Evolutionary conservation across 2,888 invertebrate species (phyloP).

Genomic region (Catocala nupta): DNA sequence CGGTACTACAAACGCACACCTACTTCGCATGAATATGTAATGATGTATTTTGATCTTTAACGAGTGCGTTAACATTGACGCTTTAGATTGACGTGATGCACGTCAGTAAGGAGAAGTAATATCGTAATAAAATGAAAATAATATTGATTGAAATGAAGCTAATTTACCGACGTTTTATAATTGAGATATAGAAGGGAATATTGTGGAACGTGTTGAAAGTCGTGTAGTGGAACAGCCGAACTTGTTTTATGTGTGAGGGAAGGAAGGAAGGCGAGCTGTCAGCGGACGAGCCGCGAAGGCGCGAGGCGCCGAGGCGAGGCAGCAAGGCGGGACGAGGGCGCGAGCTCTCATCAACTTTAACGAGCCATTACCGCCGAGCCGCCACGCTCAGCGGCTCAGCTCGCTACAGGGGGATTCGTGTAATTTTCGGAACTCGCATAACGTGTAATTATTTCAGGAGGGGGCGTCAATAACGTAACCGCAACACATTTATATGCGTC

Average conservation of each 20-base stretch:
- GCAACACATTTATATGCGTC: constrained; percentile 73
- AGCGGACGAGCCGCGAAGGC: constrained; percentile 55
- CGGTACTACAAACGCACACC: constrained; percentile 44
- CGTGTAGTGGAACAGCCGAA: constrained; percentile 48
- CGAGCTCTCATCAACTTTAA: constrained; percentile 85
- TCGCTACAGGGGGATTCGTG: constrained; percentile 69
- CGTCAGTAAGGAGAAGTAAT: constrained; percentile 34
- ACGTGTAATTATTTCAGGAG: constrained; percentile 83
- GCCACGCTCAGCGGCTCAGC: constrained; percentile 55
- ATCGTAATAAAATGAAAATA: constrained; percentile 35
- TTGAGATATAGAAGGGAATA: neutral
- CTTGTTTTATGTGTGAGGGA: constrained; percentile 63
- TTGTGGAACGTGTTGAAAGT: constrained; percentile 30
- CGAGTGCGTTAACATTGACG: constrained; percentile 48
- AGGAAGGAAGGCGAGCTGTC: constrained; percentile 64
- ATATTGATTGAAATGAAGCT: constrained; percentile 36
- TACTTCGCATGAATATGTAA: constrained; percentile 45
- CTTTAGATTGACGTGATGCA: constrained; percentile 25
- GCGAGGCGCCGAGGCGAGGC: constrained; percentile 46
- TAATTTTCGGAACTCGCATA: constrained; percentile 83
- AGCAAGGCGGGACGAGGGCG: constrained; percentile 67
- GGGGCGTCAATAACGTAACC: constrained; percentile 81
- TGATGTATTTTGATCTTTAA: constrained; percentile 47
- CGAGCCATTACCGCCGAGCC: constrained; percentile 79
- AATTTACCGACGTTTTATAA: neutral